phyloP scores from a whole-genome alignment of 2,113 vertebrate genomes.

The Periophthalmodon schlosseri region DNA sequence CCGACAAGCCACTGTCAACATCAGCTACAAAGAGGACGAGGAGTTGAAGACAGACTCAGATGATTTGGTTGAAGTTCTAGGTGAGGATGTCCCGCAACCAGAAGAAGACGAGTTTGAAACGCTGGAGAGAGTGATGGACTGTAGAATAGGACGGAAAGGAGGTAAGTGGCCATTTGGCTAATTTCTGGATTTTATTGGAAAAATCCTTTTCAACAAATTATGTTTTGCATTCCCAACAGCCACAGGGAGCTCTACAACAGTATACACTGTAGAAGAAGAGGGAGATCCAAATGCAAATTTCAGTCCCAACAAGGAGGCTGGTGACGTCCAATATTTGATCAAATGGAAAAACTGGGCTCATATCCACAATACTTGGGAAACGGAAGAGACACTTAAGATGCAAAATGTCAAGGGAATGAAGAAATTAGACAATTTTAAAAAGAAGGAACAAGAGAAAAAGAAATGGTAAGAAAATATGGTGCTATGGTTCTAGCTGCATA shows the following conservation, averaged over 20 bases:
- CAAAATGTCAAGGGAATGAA: slow-evolving; percentile 99
- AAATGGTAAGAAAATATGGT: slow-evolving; percentile 82
- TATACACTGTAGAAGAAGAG: slow-evolving; percentile 95
- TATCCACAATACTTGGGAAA: slow-evolving; percentile 99
- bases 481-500: background rate
- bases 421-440: slow-evolving; percentile 98
- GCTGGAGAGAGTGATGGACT: slow-evolving; percentile 94
- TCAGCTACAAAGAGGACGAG: slow-evolving; percentile 98
- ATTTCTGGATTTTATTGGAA: background rate
- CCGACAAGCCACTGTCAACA: slow-evolving; percentile 94
- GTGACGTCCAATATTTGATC: slow-evolving; percentile 93
- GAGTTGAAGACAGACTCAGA: slow-evolving; percentile 97
- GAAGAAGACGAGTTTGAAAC: slow-evolving; percentile 99
- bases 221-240: slow-evolving; percentile 67
- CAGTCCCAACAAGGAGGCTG: slow-evolving; percentile 84
- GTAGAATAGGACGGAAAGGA: slow-evolving; percentile 89
- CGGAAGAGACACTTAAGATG: slow-evolving; percentile 92
- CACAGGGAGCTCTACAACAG: slow-evolving; percentile 92
- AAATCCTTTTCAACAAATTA: background rate
- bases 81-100: slow-evolving; percentile 92
- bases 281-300: slow-evolving; percentile 92
- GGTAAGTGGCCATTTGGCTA: slow-evolving; percentile 67
- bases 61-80: slow-evolving; percentile 92
- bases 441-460: slow-evolving; percentile 94
- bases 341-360: slow-evolving; percentile 99